Evolutionary conservation across 1,140 invertebrate species (phyloP), one percentile per base, ranked within the genome.

Genomic region (Cardiocondyla obscurior): DNA sequence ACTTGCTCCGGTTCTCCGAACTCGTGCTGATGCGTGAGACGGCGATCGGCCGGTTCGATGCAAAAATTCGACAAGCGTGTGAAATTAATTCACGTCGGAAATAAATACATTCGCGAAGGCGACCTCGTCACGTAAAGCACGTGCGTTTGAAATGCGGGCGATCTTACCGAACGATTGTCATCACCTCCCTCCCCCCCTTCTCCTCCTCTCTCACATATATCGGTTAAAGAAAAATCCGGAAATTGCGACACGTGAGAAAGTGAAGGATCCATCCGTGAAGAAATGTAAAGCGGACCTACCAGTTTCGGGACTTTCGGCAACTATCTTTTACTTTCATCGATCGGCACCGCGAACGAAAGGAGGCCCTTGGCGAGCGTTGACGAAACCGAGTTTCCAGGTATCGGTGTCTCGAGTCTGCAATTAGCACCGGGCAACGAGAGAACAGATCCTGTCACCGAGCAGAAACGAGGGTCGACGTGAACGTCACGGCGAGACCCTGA

Each of bases 1-100:
- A 60, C 73, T 70, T 70, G 74, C 74, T 86, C 83, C 87, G 86
- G 86, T 88, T 85, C 81, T 69, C 42, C 36, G 22, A 53, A 58
- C 57, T 87, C 81, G 51, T 22, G 4, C 22, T 44, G 33, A 36
- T 53, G 36, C 33, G 22, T 53, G 74, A 77, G 22, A 53, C 5
- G 25, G 28, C 28, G 2, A 62, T 60, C 70, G 14, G 5, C 4
- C 7, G 51, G n/a, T 28, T 46, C 8, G 8, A 8, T 25, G 22
- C 16, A 33, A 36, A 70, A 70, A 70, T 69, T 25, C 2, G 46
- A 25, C 16, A 14, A 53, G 67, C 30, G 19, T 19, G 44, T n/a
- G 44, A 46, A 53, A 12, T 36, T 65, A 16, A 16, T 65, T 46
- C 46, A 33, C 6, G 16, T 70, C 46, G 19, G 6, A 53, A 70